Evolutionary conservation across 35 echinoderm and acorn worm genomes (phyloP), one percentile per base, ranked within the genome.

Genomic region (Anneissia japonica): DNA sequence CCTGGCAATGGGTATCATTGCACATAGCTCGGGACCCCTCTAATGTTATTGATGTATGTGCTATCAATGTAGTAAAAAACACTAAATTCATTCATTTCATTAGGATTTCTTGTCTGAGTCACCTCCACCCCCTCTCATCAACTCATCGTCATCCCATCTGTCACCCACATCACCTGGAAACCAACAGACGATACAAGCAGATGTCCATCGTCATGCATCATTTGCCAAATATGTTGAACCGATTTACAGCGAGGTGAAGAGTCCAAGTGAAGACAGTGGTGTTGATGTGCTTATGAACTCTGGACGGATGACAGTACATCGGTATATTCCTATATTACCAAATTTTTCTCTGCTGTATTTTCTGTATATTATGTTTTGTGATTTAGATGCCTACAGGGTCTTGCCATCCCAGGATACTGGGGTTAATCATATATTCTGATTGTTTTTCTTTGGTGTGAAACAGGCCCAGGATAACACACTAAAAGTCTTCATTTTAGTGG

Each of bases 221-320:
- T 86, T 91, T 86, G 88, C 76, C 38, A 76, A 85, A n/a, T 74
- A 39, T 73, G 31, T 36, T 78, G 94, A 97, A 34, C 77, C 85
- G 43, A 81, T 97, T 55, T 93, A 97, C 38, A 74, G 37, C 26
- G 86, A 89, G 35, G 88, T 86, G 0, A 97, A 97, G 75, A 93
- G 95, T 38, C 95, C 95, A 12, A 97, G 95, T 74, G 95, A 97
- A 45, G 94, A 97, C 72, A 97, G 95, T 39, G 95, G 95, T 12
- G 95, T 97, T 33, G 95, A 97, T 75, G 55, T 97, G 76, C 73
- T 51, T 4, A 74, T 92, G 16, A 90, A 74, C 55, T 36, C 28
- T 74, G 51, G 36, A 77, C 43, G 73, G 1, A 64, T 64, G 51
- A 64, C 51, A 64, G 51, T 64, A 23, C 51, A 64, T 11, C 51